Evolutionary conservation across 2,888 invertebrate genomes (phyloP).

Genomic region (Junonia oenone): DNA sequence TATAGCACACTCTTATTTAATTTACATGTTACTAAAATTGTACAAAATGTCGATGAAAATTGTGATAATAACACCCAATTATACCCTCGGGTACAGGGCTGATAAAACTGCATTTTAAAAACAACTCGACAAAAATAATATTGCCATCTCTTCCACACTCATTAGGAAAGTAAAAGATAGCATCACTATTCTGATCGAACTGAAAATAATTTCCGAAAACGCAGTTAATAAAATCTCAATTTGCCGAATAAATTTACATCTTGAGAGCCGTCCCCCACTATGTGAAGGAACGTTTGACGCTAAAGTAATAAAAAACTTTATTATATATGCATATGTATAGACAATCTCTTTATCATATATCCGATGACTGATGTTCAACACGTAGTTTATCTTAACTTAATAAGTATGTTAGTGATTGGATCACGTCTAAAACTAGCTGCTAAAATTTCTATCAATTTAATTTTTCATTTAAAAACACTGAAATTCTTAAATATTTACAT

Average conservation of each 20-base stretch:
- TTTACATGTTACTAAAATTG: slow-evolving; percentile 72
- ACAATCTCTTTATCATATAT: slow-evolving; percentile 22
- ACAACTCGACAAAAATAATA: not conserved
- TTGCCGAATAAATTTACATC: not conserved
- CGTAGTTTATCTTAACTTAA: slow-evolving; percentile 16
- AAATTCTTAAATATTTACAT: slow-evolving; percentile 23
- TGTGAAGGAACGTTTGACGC: slow-evolving; percentile 22
- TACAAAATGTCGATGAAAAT: slow-evolving; percentile 72
- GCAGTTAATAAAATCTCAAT: not conserved
- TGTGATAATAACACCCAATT: slow-evolving; percentile 37
- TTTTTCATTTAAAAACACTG: slow-evolving; percentile 12
- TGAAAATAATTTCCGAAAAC: not conserved
- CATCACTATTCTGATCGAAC: not conserved
- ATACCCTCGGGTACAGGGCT: not conserved
- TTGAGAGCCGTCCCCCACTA: slow-evolving; percentile 11
- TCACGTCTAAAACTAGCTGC: slow-evolving; percentile 28
- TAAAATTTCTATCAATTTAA: slow-evolving; percentile 24
- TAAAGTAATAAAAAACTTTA: slow-evolving; percentile 11
- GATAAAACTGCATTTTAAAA: not conserved
- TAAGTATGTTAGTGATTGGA: slow-evolving; percentile 23
- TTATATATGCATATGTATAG: slow-evolving; percentile 13
- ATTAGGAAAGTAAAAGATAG: not conserved
- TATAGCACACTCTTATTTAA: slow-evolving; percentile 59
- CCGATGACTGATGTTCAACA: slow-evolving; percentile 13
- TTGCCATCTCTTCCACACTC: not conserved